Evolutionary conservation across 2,888 invertebrate genomes (phyloP).

Genomic region (Julus scanicus): DNA sequence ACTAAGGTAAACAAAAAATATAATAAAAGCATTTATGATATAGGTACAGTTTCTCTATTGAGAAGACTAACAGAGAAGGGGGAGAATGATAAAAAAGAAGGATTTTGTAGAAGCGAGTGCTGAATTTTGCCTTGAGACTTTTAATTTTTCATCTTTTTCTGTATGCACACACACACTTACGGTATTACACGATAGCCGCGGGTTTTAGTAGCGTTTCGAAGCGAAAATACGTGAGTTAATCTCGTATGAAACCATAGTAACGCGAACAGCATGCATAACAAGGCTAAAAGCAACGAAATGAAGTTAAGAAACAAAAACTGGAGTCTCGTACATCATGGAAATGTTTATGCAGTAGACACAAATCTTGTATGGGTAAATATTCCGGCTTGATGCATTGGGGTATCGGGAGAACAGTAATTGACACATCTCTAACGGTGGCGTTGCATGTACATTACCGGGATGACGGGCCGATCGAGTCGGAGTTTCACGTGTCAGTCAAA

Average conservation of each 20-base stretch:
- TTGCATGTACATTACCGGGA: not conserved
- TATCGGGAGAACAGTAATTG: not conserved
- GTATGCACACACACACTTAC: not conserved
- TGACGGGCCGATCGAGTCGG: not conserved
- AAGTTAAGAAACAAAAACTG: not conserved
- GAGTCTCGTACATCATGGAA: not conserved
- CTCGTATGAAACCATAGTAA: slow-evolving; percentile 2
- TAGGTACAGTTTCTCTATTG: not conserved
- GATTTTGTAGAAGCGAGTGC: not conserved
- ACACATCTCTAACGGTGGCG: not conserved
- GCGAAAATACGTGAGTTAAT: not conserved
- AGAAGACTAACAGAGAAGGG: not conserved
- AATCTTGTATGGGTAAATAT: not conserved
- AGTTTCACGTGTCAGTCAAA: not conserved
- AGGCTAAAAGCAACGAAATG: not conserved
- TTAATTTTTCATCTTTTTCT: slow-evolving; percentile 11
- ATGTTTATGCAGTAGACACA: not conserved
- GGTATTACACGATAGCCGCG: not conserved
- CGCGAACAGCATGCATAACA: not conserved
- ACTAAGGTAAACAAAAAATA: slow-evolving; percentile 26
- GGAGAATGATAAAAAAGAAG: not conserved
- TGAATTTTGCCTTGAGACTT: not conserved
- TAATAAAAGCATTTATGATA: slow-evolving; percentile 14
- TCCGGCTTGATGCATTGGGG: not conserved
- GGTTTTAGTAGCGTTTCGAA: slow-evolving; percentile 8